Base-by-base conservation (phyloP, 2,113 vertebrate genomes). In the Leiothrix lutea region DNA sequence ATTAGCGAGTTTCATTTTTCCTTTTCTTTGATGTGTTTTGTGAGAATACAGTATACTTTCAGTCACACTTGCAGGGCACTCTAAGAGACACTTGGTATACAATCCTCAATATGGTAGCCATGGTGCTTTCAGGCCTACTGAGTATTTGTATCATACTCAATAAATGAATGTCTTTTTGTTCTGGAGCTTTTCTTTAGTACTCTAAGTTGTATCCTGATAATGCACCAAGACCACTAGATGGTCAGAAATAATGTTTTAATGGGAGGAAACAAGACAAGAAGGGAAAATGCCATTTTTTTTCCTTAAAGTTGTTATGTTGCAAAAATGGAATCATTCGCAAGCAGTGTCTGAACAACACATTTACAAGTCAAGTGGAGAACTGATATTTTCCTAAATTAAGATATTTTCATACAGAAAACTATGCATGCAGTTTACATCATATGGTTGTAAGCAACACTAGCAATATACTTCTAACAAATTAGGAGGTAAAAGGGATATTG, bases 1-100 rank as follows among this genome's bases (percentile, higher is more conserved):
- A 75, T 96, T 95, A 95, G 91, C 88, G 47, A 86, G 26, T 70
- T 86, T 74, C 29, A 74, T 78, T 94, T 86, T 93, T 64, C 29
- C 29, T 18, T 70, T 58, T 19, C 24, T 90, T 90, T 78, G 38
- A 48, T 67, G 11, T 83, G 14, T 84, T 95, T 93, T 88, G 20
- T 80, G 35, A 71, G 64, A 70, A 51, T 66, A 47, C 14, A 20
- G 33, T 74, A 14, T 58, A 60, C 4, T 78, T 93, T 47, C 18
- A 77, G 42, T 35, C 51, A 65, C 29, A 50, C 80, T 90, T 80
- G 3, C 62, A 64, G 14, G 12, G 9, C 3, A 22, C 4, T 75
- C 12, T 38, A 54, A 31, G 33, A 94, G 23, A 24, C 20, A 29
- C 21, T n/a, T 74, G 28, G 3, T 24, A 28, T 51, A 69, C 21